Percentiles rank a stretch among this genome's conserved stretches.
These are phyloP conservation scores for Rhineura floridana DNA, from an alignment of 2,113 vertebrate species.

Conservation along the genomic window DNA sequence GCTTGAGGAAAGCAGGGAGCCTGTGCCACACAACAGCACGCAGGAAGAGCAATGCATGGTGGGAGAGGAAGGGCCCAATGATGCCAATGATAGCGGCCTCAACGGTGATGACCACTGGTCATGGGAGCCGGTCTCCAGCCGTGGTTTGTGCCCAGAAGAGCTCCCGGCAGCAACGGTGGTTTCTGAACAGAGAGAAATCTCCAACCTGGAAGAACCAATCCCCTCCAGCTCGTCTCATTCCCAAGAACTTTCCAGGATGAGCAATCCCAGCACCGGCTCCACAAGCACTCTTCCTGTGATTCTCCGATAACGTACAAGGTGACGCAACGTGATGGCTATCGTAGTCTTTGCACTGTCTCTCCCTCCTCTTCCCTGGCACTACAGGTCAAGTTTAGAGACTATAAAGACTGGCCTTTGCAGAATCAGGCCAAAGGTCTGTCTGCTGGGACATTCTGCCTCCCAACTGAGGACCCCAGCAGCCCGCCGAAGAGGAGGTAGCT, in stretches of 20 bases:
- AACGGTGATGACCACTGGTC: background rate
- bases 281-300: conserved; percentile 5
- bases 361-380: background rate
- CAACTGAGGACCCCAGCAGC: no score
- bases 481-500: background rate
- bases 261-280: background rate
- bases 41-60: rapidly evolving
- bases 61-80: background rate
- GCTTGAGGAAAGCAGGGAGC: background rate
- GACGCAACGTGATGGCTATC: background rate
- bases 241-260: background rate
- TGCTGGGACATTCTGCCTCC: background rate
- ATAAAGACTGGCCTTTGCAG: background rate
- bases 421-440: background rate
- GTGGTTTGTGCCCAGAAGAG: background rate
- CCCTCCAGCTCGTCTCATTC: rapidly evolving
- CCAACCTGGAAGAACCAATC: background rate
- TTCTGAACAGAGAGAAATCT: background rate
- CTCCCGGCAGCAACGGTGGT: background rate
- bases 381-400: background rate
- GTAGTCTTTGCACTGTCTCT: background rate
- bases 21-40: rapidly evolving
- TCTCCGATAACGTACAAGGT: conserved; percentile 2
- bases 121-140: conserved; percentile 15
- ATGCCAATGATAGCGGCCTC: rapidly evolving